Base-by-base conservation (phyloP, 2,888 invertebrate species). In the Alloscopus bannaensis region DNA sequence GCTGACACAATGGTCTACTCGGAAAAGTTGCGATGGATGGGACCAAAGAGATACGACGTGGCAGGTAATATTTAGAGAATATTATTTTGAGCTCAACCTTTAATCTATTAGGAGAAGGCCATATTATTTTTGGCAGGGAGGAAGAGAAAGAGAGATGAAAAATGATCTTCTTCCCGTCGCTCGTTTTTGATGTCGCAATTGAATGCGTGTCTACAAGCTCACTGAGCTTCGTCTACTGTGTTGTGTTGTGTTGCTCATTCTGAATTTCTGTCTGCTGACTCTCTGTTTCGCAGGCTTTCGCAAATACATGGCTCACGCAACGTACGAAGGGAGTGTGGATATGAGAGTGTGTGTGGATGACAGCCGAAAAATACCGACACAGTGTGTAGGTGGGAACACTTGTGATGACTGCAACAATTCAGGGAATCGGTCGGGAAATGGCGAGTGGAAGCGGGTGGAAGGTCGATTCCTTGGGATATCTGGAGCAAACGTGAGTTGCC, bases 1-100 rank as follows among this genome's bases (percentile, higher is more conserved):
- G 96, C 95, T 1, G 95, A 96, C 88, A 92, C 94, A 42, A 91
- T 95, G 22, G 90, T 91, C 79, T 93, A 94, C 86, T 95, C 95
- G 87, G 95, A 95, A 86, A 91, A 92, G 80, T 92, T 93, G 86
- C 90, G 95, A 55, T 95, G 94, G 93, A 93, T 96, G 93, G 96
- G 96, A 45, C 95, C 95, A 18, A 91, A 91, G 83, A 90, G 95
- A 83, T 96, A 96, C 87, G 93, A 94, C 86, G 93, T 93, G 88
- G 92, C 93, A 70, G 94, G 93, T 92, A 87, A 84, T 86, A 45
- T n/a, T n/a, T n/a, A n/a, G n/a, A n/a, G n/a, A n/a, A n/a, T n/a
- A n/a, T n/a, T n/a, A n/a, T n/a, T n/a, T n/a, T n/a, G n/a, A n/a
- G n/a, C n/a, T n/a, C n/a, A n/a, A n/a, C n/a, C n/a, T n/a, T n/a